Evolutionary conservation across 2,113 vertebrate genomes (phyloP), one percentile per base, ranked within the genome.

Genomic region (Tychaedon coryphoeus): DNA sequence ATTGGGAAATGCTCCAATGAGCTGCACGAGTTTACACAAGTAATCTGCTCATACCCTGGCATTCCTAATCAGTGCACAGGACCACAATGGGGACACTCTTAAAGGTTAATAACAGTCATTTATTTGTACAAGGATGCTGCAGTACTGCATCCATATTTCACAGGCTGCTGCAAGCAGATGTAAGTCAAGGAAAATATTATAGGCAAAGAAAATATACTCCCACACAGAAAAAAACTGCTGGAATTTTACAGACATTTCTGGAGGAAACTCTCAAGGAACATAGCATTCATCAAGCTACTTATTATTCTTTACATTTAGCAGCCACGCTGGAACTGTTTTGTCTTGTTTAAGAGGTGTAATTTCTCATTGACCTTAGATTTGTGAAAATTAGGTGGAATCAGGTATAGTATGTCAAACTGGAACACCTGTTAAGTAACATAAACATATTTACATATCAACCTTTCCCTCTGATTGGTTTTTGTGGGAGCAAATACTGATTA

Each of bases 371-470:
- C 95, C 94, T 97, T 97, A 93, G 62, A 93, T 95, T 96, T 96
- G 78, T 93, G 95, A 97, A 96, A 97, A 97, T 96, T 76, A 87
- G 15, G 47, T 86, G 72, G 90, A 95, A 97, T 97, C 88, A 96
- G 84, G 64, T 93, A 90, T 69, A 91, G 86, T 95, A 97, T 95
- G 85, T 96, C 95, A 97, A 91, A 90, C 71, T 93, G 92, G 96
- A 97, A 96, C 97, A 98, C 97, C 97, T 98, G 98, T 92, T 92
- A 96, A 83, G 79, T 69, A 93, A 89, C 84, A 96, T 96, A 98
- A 98, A 97, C 97, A 98, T 96, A 98, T 97, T 98, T 97, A 98
- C 97, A 97, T 97, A 97, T 92, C 95, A 97, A 95, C 97, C 97
- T 97, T 98, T 98, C 73, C 84, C 72, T 97, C 72, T 98, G 97